Percentiles rank a stretch among this genome's conserved stretches.
Evolutionary conservation across 64 coral and sea anemone genomes (phyloP).

Genomic region (Trachythela sp.): DNA sequence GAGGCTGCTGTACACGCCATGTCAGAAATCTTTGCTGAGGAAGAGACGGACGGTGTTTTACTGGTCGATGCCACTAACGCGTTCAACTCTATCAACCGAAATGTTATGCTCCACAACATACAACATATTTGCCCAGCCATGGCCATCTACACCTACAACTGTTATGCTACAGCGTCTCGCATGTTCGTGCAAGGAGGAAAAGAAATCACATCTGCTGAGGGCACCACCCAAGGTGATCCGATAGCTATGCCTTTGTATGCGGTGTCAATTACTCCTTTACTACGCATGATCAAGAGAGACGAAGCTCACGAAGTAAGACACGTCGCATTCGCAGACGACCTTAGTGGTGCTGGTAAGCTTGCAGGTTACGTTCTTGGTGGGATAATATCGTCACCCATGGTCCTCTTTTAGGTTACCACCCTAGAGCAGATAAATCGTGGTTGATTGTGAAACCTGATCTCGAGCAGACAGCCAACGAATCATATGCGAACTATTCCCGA

Average conservation of each 20-base stretch:
- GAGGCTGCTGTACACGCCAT: too few relatives aligned
- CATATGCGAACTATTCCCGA: not conserved
- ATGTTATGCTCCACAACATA: not conserved
- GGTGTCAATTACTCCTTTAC: not conserved
- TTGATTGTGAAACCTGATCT: not conserved
- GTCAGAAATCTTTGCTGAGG: too few relatives aligned
- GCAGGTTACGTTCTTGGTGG: not conserved
- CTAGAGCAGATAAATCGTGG: not conserved
- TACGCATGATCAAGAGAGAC: not conserved
- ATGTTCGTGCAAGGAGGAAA: not conserved
- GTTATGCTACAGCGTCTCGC: not conserved
- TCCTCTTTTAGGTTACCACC: not conserved
- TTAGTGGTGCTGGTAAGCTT: not conserved
- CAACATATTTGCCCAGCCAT: not conserved
- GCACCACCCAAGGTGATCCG: not conserved
- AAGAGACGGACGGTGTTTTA: too few relatives aligned
- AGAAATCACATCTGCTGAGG: not conserved
- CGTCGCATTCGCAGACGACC: not conserved
- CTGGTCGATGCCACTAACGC: too few relatives aligned
- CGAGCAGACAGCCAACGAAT: not conserved
- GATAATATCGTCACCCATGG: not conserved
- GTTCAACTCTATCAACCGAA: not conserved
- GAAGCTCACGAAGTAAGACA: not conserved
- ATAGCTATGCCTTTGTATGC: not conserved
- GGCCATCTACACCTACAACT: not conserved